phyloP scores from a whole-genome alignment of 2,113 vertebrate genomes.

The Heterotis niloticus region DNA sequence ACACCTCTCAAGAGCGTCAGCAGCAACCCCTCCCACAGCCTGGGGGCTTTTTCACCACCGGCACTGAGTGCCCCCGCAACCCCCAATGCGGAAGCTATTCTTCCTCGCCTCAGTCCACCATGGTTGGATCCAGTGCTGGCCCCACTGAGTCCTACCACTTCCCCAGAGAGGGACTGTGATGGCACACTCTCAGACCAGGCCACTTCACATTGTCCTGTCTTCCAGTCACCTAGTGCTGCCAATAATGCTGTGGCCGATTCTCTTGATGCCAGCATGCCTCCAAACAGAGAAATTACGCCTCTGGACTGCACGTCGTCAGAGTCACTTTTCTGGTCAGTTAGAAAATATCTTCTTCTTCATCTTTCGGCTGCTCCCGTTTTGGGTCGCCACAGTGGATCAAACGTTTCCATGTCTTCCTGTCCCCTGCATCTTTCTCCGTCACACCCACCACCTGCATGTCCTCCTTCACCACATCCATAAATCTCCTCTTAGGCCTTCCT shows the following conservation, averaged over 20 bases:
- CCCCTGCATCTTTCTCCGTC: too few species aligned
- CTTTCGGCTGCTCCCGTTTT: background rate
- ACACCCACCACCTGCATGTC: too few species aligned
- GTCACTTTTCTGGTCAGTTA: conserved; percentile 27
- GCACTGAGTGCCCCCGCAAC: background rate
- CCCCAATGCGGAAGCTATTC: background rate
- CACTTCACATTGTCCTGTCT: background rate
- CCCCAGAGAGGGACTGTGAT: conserved; percentile 9
- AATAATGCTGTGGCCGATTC: background rate
- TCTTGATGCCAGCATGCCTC: background rate
- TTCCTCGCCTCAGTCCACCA: conserved; percentile 15
- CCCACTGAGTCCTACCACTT: conserved; percentile 31
- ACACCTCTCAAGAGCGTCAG: background rate
- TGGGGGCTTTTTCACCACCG: conserved; percentile 28
- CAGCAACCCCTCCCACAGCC: conserved; percentile 21
- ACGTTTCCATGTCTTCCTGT: too few species aligned
- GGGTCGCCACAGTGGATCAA: too few species aligned
- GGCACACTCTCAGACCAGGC: background rate
- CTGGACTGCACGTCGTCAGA: conserved; percentile 13
- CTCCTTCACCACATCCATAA: too few species aligned
- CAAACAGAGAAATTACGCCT: conserved; percentile 5
- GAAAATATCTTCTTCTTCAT: background rate
- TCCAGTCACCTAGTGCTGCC: background rate
- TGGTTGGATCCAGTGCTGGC: conserved; percentile 36
- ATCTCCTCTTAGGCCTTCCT: too few species aligned